Conservation (phyloP, 2,797 vertebrate genomes). For the Aldrovandia affinis region DNA sequence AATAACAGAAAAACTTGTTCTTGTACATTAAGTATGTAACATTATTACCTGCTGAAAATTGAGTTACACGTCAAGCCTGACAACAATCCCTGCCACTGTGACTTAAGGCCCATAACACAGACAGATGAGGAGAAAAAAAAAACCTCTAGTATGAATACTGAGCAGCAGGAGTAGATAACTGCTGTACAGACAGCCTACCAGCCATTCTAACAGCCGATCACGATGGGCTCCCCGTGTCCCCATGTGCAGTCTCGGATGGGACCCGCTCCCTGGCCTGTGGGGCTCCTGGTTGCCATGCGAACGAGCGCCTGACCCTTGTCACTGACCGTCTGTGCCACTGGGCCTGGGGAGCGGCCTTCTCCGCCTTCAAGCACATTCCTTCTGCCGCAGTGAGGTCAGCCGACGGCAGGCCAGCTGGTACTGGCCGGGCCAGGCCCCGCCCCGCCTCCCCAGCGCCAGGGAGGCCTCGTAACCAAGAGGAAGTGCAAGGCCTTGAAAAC, state of each 20-base stretch:
- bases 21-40: not conserved
- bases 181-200: slow-evolving; percentile 25
- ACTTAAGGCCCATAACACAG: not conserved
- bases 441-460: slow-evolving; percentile 23
- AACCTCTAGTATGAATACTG: not conserved
- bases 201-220: slow-evolving; percentile 20
- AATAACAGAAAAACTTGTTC: not conserved
- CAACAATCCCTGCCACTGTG: not conserved
- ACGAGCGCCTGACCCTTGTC: slow-evolving; percentile 24
- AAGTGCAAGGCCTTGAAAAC: not conserved
- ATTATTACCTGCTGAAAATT: not conserved
- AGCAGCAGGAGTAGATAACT: not conserved
- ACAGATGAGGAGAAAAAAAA: not conserved
- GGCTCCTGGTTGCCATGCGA: slow-evolving; percentile 41
- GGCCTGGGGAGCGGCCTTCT: slow-evolving; percentile 4
- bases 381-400: slow-evolving; percentile 65
- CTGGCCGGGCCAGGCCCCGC: not conserved
- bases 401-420: slow-evolving; percentile 67
- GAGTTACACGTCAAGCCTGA: not conserved
- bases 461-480: not conserved
- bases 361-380: slow-evolving; percentile 62
- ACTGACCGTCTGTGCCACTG: slow-evolving; percentile 26
- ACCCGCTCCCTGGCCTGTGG: slow-evolving; percentile 23
- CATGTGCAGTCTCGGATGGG: not conserved
- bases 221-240: not conserved